Evolutionary conservation across 2,113 vertebrate genomes (phyloP), one percentile per base, ranked within the genome.

Genomic region (Galemys pyrenaicus): DNA sequence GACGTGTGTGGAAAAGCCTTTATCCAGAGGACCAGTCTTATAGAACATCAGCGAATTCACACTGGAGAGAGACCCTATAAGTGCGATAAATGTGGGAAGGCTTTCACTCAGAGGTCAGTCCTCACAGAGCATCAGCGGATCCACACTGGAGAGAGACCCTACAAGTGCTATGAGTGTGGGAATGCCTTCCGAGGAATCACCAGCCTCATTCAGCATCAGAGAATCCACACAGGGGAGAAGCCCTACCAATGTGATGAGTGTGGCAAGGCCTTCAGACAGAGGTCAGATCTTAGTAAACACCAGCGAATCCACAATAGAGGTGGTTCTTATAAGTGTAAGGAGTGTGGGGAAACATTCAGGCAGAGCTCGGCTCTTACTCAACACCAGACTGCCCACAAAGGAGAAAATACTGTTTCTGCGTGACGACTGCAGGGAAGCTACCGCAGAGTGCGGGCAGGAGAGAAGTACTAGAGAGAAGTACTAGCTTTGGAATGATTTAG

Each of bases 161-260:
- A 62, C 60, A 91, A 80, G 19, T 91, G 91, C 6, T 49, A 85
- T 7, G 87, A 74, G 13, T 89, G 79, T 70, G 84, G 79, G 20
- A 81, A 77, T 41, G 70, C 92, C 75, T 96, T 88, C 56, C 44
- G 16, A 39, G 78, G 71, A 15, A 67, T 94, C 54, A 92, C 75
- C 46, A 70, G 85, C 49, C 88, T 96, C 54, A 74, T 92, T 13
- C 82, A 89, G 35, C 94, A 91, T 49, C 89, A 90, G 64, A 89
- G 95, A 91, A 94, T 80, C 60, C 96, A 95, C 79, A 92, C 89
- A 67, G 94, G 94, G 51, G 95, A 94, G 71, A 97, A 94, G n/a
- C 77, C 95, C 67, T 96, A 95, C 84, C 80, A 90, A 49, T 97
- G 95, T 82, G 86, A 87, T 11, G 51, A 95, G 8, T 94, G 96